Percentiles rank a stretch among this genome's conserved stretches.
These are phyloP conservation scores for Pseudorhombus dupliciocellatus DNA, from an alignment of 2,113 vertebrate species.

Conservation along the genomic window DNA sequence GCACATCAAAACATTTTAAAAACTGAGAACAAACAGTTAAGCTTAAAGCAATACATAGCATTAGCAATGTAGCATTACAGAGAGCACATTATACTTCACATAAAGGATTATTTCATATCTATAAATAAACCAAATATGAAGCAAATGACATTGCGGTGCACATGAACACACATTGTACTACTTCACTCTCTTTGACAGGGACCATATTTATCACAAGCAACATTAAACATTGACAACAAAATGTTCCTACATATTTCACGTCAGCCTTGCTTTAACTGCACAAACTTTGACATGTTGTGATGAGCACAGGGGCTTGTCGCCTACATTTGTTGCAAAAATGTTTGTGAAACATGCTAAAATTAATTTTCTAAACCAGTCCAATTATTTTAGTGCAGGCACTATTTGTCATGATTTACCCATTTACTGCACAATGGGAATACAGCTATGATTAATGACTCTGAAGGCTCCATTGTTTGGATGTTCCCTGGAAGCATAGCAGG, in stretches of 20 bases:
- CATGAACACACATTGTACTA: neutral
- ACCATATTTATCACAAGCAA: constrained; percentile 7
- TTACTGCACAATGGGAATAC: too few relatives aligned
- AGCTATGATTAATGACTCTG: too few relatives aligned
- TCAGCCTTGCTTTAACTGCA: neutral
- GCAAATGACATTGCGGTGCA: neutral
- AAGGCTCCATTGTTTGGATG: too few relatives aligned
- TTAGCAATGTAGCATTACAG: too few relatives aligned
- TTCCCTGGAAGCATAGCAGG: too few relatives aligned
- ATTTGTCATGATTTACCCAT: too few relatives aligned
- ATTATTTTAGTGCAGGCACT: too few relatives aligned
- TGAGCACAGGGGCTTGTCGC: too few relatives aligned
- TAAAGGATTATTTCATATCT: neutral
- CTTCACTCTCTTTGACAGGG: neutral
- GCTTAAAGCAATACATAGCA: neutral
- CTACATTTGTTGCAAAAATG: too few relatives aligned
- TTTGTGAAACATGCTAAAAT: too few relatives aligned
- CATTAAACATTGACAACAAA: neutral
- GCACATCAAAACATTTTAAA: neutral
- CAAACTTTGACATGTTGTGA: neutral
- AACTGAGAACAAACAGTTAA: too few relatives aligned
- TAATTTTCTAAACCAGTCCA: too few relatives aligned
- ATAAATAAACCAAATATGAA: neutral
- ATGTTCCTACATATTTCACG: neutral
- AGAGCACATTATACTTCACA: neutral